phyloP scores from a whole-genome alignment of 2,888 invertebrate genomes.

The Meloe dianella region DNA sequence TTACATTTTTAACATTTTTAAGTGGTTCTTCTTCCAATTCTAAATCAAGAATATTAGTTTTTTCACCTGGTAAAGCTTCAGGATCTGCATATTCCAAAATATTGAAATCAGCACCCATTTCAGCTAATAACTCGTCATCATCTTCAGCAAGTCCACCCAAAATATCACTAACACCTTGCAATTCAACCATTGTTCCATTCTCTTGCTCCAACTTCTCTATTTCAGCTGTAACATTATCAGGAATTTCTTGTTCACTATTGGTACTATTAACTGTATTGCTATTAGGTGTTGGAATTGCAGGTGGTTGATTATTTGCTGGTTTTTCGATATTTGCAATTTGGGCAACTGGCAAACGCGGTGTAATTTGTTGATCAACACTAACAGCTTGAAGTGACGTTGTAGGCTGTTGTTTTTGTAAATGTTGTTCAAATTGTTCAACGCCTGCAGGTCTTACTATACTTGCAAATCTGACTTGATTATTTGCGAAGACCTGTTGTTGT shows the following conservation, averaged over 20 bases:
- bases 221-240: conserved; percentile 72
- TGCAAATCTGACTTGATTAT: conserved; percentile 39
- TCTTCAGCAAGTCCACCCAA: conserved; percentile 83
- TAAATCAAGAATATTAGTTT: conserved; percentile 83
- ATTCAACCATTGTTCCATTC: conserved; percentile 65
- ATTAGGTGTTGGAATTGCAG: conserved; percentile 40
- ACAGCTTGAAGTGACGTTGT: conserved; percentile 37
- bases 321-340: conserved; percentile 38
- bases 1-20: conserved; percentile 67
- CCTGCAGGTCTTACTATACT: conserved; percentile 44
- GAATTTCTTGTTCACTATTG: conserved; percentile 64
- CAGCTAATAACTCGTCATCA: conserved; percentile 86
- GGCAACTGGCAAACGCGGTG: conserved; percentile 33
- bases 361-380: conserved; percentile 37
- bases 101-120: conserved; percentile 94
- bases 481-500: conserved; percentile 39
- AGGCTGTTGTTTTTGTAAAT: conserved; percentile 49
- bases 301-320: conserved; percentile 37
- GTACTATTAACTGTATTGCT: conserved; percentile 26
- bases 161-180: conserved; percentile 77
- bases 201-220: conserved; percentile 74
- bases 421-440: conserved; percentile 54
- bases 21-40: conserved; percentile 80
- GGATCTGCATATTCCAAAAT: conserved; percentile 95
- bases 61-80: conserved; percentile 78